Evolutionary conservation across 2,797 vertebrate genomes (phyloP).

Genomic region (Hoplostethus mediterraneus): DNA sequence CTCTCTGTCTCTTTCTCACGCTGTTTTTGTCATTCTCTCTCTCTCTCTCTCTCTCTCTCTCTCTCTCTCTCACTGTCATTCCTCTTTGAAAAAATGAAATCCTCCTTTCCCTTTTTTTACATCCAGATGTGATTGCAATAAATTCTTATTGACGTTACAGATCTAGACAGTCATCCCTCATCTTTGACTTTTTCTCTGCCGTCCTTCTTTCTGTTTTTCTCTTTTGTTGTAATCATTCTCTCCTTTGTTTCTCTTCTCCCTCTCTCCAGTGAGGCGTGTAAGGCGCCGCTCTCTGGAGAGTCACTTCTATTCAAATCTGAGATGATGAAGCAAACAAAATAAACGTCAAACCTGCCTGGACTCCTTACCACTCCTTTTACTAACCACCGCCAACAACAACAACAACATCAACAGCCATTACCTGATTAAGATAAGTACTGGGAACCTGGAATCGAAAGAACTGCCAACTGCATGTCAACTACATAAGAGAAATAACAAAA

Average conservation of each 20-base stretch:
- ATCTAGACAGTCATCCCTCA: conserved; percentile 47
- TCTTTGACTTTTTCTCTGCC: conserved; percentile 40
- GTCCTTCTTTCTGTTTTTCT: conserved; percentile 15
- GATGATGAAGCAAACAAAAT: conserved; percentile 70
- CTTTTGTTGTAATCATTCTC: conserved; percentile 33
- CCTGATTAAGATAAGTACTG: conserved; percentile 52
- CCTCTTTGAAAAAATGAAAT: not conserved
- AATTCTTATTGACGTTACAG: conserved; percentile 46
- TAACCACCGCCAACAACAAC: conserved; percentile 51
- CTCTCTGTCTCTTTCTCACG: conserved; percentile 9
- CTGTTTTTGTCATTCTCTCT: not conserved
- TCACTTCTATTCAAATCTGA: conserved; percentile 67
- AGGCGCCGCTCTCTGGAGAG: conserved; percentile 47
- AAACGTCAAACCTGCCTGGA: conserved; percentile 68
- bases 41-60: not conserved
- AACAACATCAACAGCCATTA: conserved; percentile 59
- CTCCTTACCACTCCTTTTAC: conserved; percentile 60
- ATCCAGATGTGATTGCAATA: conserved; percentile 35
- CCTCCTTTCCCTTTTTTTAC: conserved; percentile 5
- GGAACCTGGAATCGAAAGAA: conserved; percentile 38
- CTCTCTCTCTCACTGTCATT: conserved; percentile 1
- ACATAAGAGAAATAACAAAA: conserved; percentile 4
- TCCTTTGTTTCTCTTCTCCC: conserved; percentile 22
- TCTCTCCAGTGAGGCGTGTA: conserved; percentile 50
- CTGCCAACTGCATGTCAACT: conserved; percentile 51